Base-by-base conservation (phyloP, 2,113 vertebrate genomes). In the Bambusicola thoracicus region DNA sequence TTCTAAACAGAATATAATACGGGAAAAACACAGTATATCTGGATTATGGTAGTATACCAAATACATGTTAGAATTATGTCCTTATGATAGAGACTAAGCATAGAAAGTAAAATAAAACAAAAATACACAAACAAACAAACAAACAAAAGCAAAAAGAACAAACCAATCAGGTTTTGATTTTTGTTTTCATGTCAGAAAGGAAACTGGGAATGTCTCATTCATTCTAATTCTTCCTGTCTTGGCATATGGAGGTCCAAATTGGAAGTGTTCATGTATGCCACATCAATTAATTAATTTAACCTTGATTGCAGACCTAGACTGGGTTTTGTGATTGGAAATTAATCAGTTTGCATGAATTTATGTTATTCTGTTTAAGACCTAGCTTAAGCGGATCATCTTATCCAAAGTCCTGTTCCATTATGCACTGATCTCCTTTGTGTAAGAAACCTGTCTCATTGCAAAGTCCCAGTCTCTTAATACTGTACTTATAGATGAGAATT, bases 11-110 rank as follows among this genome's bases (percentile, higher is more conserved):
- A 78, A 10, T 66, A 46, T 29, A 36, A 24, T 4, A 32, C 6
- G 34, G 7, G 13, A 16, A 21, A 32, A 8, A 1, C 0, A 3
- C 2, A 11, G 43, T 1, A 41, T 29, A 24, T 19, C 15, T 49
- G 8, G 11, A 34, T n/a, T 49, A 4, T 44, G 41, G 41, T 43
- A 7, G 4, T 63, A 53, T 2, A 4, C 5, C 46, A 68, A 82
- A 29, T 24, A 10, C 63, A 10, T 68, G 2, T 55, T 24, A 27
- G 6, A 55, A 53, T 55, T 87, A 55, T 49, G 20, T 51, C 16
- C 38, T 14, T 56, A 2, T 19, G 6, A 13, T 11, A 46, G 13
- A 49, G 4, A n/a, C 0, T 36, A 44, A 63, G 11, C 0, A 1
- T 30, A 61, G 36, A n/a, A n/a, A 24, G 24, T 38, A 27, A 62